Conservation (phyloP, 2,113 vertebrate species). For the Sisor rabdophorus region DNA sequence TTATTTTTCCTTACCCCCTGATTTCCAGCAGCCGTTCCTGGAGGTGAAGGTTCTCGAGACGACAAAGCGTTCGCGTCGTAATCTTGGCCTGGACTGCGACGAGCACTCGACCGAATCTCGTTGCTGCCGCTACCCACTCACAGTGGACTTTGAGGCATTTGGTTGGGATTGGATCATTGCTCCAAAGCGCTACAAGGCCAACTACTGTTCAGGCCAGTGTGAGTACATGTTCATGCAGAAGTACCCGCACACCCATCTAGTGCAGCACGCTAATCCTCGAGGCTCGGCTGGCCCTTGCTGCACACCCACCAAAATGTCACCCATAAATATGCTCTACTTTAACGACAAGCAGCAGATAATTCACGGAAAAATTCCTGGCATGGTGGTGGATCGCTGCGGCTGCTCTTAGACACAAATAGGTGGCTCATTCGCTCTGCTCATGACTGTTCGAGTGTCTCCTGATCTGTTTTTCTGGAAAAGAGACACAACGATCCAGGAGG, state of each 20-base stretch:
- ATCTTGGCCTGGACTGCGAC: conserved; percentile 94
- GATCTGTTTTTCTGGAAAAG: conserved; percentile 48
- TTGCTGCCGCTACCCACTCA: conserved; percentile 95
- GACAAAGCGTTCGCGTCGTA: conserved; percentile 88
- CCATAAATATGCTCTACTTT: conserved; percentile 99
- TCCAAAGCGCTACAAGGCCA: conserved; percentile 97
- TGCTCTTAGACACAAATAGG: conserved; percentile 78
- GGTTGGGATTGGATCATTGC: conserved; percentile 99
- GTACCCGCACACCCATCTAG: conserved; percentile 95
- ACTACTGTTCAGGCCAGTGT: conserved; percentile 98
- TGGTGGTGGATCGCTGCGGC: conserved; percentile 96
- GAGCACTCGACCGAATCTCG: conserved; percentile 95
- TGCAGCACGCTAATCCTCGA: conserved; percentile 92
- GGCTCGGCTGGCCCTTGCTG: conserved; percentile 96
- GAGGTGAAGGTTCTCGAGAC: conserved; percentile 96
- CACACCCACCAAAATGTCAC: conserved; percentile 98
- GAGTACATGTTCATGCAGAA: conserved; percentile 99
- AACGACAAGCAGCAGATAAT: conserved; percentile 99
- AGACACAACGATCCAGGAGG: conserved; percentile 56
- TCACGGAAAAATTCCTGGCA: conserved; percentile 97
- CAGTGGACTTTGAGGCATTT: conserved; percentile 96
- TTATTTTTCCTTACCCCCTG: conserved; percentile 53
- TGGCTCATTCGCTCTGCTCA: conserved; percentile 13
- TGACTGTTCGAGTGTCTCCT: conserved; percentile 13
- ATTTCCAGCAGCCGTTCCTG: conserved; percentile 91